Evolutionary conservation across 1,140 invertebrate species (phyloP).

Genomic region (Octopus sinensis): DNA sequence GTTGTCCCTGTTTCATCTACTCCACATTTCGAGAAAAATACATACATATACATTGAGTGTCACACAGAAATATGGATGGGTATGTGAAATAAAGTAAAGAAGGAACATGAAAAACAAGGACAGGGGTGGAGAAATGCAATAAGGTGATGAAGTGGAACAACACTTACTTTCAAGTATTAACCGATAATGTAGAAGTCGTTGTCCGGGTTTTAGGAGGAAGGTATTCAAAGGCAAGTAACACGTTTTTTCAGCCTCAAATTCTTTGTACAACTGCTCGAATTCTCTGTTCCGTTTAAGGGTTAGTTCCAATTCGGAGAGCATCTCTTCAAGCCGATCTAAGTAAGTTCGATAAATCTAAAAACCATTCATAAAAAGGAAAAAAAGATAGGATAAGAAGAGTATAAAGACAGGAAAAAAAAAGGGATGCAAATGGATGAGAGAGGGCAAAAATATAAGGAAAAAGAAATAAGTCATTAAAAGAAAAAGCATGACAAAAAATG

Average conservation of each 20-base stretch:
- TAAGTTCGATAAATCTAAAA: slow-evolving; percentile 77
- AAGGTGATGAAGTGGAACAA: background rate
- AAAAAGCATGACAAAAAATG: too few relatives aligned
- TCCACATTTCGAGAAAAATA: too few relatives aligned
- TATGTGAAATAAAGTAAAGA: background rate
- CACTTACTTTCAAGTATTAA: slow-evolving; percentile 77
- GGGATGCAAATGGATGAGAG: background rate
- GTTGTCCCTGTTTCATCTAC: too few relatives aligned
- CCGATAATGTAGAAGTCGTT: slow-evolving; percentile 83
- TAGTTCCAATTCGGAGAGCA: slow-evolving; percentile 73
- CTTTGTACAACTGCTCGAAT: slow-evolving; percentile 77
- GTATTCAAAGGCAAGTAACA: slow-evolving; percentile 75
- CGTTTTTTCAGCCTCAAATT: slow-evolving; percentile 82
- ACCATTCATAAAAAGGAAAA: slow-evolving; percentile 15
- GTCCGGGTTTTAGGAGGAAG: slow-evolving; percentile 84
- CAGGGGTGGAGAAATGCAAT: too few relatives aligned
- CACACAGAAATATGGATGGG: background rate
- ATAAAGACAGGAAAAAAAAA: background rate
- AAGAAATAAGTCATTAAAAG: background rate
- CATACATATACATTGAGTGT: background rate
- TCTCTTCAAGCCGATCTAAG: slow-evolving; percentile 72
- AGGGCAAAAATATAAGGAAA: background rate
- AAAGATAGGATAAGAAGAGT: background rate
- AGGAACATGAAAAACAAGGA: background rate
- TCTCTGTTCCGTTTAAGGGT: slow-evolving; percentile 69